Conservation (phyloP, 2,113 vertebrate genomes). For the Xiphorhynchus elegans region DNA sequence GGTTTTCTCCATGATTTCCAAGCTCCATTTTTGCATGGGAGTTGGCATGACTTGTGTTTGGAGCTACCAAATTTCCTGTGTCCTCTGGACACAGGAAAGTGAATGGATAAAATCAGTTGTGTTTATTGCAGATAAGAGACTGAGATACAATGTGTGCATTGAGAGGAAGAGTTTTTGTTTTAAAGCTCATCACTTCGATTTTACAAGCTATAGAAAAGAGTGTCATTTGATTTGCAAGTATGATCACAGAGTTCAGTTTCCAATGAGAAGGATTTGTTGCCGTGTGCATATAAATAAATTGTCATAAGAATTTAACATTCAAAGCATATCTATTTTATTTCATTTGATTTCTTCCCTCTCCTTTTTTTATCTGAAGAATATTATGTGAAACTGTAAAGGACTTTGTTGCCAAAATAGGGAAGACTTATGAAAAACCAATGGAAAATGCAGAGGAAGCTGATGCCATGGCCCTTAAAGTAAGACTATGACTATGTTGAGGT, state of each 20-base stretch:
- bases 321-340: background rate
- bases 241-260: background rate
- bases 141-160: background rate
- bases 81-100: background rate
- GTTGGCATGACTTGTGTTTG: background rate
- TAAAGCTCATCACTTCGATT: background rate
- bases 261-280: background rate
- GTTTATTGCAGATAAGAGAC: background rate
- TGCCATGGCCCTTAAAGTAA: constrained; percentile 91
- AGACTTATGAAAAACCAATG: constrained; percentile 86
- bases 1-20: background rate
- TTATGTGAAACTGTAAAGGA: constrained; percentile 97
- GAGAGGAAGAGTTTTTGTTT: background rate
- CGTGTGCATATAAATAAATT: background rate
- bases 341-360: background rate
- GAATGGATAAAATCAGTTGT: background rate
- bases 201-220: background rate
- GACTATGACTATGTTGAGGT: background rate
- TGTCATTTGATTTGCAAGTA: background rate
- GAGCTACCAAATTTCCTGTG: background rate
- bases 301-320: background rate
- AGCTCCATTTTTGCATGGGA: background rate
- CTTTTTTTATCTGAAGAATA: constrained; percentile 78
- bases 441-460: constrained; percentile 90
- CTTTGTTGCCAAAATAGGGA: constrained; percentile 95